Conservation (phyloP, 2,888 invertebrate genomes). For the Phyto melanocephala region DNA sequence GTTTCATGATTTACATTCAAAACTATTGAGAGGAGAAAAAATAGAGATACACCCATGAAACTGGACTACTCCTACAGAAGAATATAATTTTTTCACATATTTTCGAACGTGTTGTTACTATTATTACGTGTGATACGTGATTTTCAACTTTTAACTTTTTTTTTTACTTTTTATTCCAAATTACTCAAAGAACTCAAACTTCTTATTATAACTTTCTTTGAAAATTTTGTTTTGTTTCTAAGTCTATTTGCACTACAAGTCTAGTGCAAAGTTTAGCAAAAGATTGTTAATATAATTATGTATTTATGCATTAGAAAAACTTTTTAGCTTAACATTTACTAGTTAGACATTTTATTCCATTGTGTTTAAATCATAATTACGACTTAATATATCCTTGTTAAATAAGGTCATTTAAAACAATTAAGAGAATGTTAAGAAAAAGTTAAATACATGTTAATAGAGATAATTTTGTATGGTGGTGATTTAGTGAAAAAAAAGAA, state of each 20-base stretch:
- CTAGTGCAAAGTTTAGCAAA: not conserved
- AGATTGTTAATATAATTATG: not conserved
- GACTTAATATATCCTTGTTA: not conserved
- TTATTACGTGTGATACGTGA: constrained; percentile 61
- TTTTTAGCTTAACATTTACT: not conserved
- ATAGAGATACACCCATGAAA: not conserved
- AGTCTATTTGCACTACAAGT: not conserved
- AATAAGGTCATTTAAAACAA: not conserved
- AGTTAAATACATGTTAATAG: too few relatives aligned
- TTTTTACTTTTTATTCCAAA: not conserved
- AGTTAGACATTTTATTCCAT: not conserved
- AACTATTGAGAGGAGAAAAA: not conserved
- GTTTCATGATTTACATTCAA: not conserved
- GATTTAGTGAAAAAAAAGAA: too few relatives aligned
- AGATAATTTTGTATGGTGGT: too few relatives aligned
- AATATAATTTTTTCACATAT: constrained; percentile 35
- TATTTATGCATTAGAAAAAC: not conserved
- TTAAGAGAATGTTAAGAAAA: not conserved
- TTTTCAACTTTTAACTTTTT: constrained; percentile 26
- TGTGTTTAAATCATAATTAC: constrained; percentile 9
- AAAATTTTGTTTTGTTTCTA: not conserved
- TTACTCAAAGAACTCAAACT: not conserved
- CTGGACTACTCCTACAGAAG: not conserved
- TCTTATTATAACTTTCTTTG: not conserved
- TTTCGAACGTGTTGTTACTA: constrained; percentile 55